Percentiles rank a stretch among this genome's conserved stretches.
Evolutionary conservation across 2,113 vertebrate genomes (phyloP).

Genomic region (Platanista minor): DNA sequence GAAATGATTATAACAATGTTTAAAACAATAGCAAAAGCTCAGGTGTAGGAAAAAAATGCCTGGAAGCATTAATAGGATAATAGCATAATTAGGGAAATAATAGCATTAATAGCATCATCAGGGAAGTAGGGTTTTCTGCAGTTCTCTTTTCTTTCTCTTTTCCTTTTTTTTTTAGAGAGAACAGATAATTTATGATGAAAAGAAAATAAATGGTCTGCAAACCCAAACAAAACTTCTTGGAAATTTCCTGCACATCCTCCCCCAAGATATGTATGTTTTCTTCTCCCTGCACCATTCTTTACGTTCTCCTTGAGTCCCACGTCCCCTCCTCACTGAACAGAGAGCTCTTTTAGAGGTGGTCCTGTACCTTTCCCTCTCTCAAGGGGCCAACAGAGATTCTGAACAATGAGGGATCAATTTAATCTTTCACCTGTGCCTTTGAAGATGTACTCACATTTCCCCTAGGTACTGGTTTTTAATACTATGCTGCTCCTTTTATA

Average conservation of each 20-base stretch:
- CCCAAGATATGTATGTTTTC: background rate
- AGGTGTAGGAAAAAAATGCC: background rate
- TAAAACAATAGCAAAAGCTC: slow-evolving; percentile 20
- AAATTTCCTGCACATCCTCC: background rate
- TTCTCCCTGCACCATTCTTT: background rate
- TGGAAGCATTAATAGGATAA: background rate
- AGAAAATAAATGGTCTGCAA: background rate
- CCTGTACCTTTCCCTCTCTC: background rate
- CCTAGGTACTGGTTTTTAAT: background rate
- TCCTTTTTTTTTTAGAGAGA: background rate
- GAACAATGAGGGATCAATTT: background rate
- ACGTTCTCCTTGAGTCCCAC: background rate
- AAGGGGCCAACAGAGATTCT: background rate
- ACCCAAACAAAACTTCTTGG: background rate
- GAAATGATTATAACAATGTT: background rate
- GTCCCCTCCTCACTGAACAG: background rate
- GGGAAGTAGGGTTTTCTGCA: background rate
- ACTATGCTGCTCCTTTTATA: background rate
- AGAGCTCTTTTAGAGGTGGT: background rate
- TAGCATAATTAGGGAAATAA: too few relatives aligned
- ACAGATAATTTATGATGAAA: background rate
- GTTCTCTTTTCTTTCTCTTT: background rate
- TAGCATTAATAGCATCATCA: background rate
- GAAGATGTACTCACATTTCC: background rate
- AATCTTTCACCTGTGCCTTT: background rate